Evolutionary conservation across 2,113 vertebrate genomes (phyloP), one percentile per base, ranked within the genome.

Genomic region (Equus quagga): DNA sequence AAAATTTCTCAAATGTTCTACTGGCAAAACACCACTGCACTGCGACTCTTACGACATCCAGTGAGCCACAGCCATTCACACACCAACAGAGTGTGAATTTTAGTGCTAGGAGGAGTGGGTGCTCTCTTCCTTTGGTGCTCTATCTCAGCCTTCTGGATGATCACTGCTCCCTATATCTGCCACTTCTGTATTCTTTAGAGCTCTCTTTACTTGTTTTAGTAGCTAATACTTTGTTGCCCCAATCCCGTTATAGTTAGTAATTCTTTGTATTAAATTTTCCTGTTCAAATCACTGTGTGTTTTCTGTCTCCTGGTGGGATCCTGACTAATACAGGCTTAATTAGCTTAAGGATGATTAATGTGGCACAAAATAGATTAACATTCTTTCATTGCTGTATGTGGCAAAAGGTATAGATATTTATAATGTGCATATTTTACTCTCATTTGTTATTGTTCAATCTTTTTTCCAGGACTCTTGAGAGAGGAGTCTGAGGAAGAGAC

Each of bases 311-410:
- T 94, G 49, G 17, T 62, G 14, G 67, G 7, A 62, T 12, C 6
- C 14, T 70, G 41, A 78, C 36, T 65, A 24, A 87, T 19, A 14
- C 2, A 76, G 60, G 4, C n/a, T 5, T 83, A 67, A 54, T 62
- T 94, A 76, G 41, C n/a, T 73, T 88, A 76, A 69, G 10, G 67
- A 87, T 24, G 33, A 95, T 75, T 82, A 60, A 64, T 81, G n/a
- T 62, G 2, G 7, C 69, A n/a, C 10, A 75, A 70, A 62, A 46
- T 19, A 81, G 56, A 46, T 84, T 58, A 93, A 76, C 4, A 91
- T 87, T 91, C 15, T 82, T 44, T 64, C 28, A n/a, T 21, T 72
- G 18, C 89, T 91, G 4, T 72, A 70, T 44, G 54, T 79, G 54
- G 56, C 51, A 81, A 87, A 76, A 86, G 69, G 17, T 13, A 51